Base-by-base conservation (phyloP, 1,140 invertebrate genomes). In the Drosophila dunni region DNA sequence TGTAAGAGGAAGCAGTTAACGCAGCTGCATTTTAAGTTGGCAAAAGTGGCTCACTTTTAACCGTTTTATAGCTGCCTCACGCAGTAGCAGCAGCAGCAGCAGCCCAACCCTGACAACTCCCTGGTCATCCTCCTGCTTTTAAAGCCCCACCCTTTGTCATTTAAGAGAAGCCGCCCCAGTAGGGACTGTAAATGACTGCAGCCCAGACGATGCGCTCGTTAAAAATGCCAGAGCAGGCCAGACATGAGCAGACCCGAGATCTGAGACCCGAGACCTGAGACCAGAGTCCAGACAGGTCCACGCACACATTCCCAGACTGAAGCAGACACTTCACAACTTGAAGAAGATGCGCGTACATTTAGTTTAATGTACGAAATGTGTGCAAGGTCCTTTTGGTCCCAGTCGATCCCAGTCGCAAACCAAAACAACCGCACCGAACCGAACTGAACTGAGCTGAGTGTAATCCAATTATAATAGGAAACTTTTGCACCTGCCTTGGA, bases 361-460 rank as follows among this genome's bases (percentile, higher is more conserved):
- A 61, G 65, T 75, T 84, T 78, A 78, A 78, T 75, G 67, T 45
- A 61, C 46, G 60, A 48, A 58, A 44, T 60, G 62, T 65, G 64
- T 66, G 44, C 63, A 36, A 65, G 50, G 72, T 69, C 72, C 72
- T 75, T 29, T 56, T n/a, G n/a, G n/a, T n/a, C n/a, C n/a, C n/a
- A n/a, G 50, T 17, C 44, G 42, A 40, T n/a, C 29, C 29, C 15
- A 64, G 33, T 50, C 20, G 10, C 15, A 7, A 11, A 9, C 34
- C 20, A 10, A 38, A n/a, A n/a, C 33, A 58, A 44, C 34, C 20
- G 7, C 34, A 29, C 42, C 15, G 8, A 48, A 58, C 33, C n/a
- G 34, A 62, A 50, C 64, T 29, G 7, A 64, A 40, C 95, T 46
- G 94, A 93, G 6, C 94, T 95, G 53, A 93, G 81, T 7, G 94